Evolutionary conservation across 1,140 invertebrate species (phyloP), one percentile per base, ranked within the genome.

Genomic region (Nilaparvata lugens): DNA sequence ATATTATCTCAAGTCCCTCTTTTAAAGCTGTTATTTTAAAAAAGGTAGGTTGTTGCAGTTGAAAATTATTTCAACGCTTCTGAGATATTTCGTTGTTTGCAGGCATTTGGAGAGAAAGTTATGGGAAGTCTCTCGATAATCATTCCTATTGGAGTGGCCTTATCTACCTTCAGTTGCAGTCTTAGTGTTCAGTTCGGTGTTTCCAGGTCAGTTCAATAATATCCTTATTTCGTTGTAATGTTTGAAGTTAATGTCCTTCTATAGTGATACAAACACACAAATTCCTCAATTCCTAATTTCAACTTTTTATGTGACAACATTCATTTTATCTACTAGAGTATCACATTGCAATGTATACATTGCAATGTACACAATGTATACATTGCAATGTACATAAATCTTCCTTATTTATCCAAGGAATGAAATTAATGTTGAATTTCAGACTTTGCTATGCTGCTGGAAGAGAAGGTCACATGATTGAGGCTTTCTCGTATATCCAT

Each of bases 381-480:
- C 11, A 13, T 13, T 42, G n/a, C 40, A 42, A 42, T 13, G 40
- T 42, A 42, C 40, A 42, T 42, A 13, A 42, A 42, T 13, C 40
- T n/a, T 42, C 40, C 40, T 42, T 42, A 42, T n/a, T 42, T 42
- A 11, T 11, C 11, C n/a, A 11, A n/a, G n/a, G 40, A 11, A 42
- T 11, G 40, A 42, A 42, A 42, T 42, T 42, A 43, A 18, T 35
- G 24, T 54, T 61, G 24, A 65, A 62, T 75, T 77, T 45, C 69
- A 89, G 89, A 69, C 77, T 95, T 56, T 93, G 91, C 69, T 95
- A 89, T 70, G 90, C 91, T 1, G 91, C 91, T n/a, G 90, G 89
- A 4, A 80, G 86, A 63, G 86, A 93, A 66, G 91, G 91, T 1
- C 92, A 96, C 65, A 84, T 95, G 73, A 77, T 93, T 0, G 81